Base-by-base conservation (phyloP, 2,888 invertebrate species). In the Didymodactylos carnosus region DNA sequence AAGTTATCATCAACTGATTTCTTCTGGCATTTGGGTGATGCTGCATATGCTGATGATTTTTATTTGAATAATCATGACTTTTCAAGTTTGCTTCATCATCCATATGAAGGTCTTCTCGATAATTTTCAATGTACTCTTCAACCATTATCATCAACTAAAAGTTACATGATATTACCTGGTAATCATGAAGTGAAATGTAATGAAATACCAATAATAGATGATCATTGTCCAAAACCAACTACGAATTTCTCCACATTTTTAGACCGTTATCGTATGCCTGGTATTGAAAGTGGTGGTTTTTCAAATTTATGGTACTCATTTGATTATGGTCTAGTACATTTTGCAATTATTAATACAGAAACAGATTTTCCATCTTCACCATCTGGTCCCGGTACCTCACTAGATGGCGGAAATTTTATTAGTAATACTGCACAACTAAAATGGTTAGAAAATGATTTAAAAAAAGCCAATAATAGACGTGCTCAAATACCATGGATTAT, bases 271-370 rank as follows among this genome's bases (percentile, higher is more conserved):
- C 62, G 53, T 29, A 77, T 77, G 77, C 77, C 77, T 0, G 70
- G 49, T 14, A 49, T n/a, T 0, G 73, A 73, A 29, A 77, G 77
- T 40, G 69, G 69, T 14, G 76, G 76, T 35, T 35, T 39, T 19
- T 13, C 19, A 16, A 41, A 46, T 43, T 76, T 77, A 43, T 77
- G 77, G 77, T 77, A 75, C 69, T 76, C 76, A 46, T 77, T 77
- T 39, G 76, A 77, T 72, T 77, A 77, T 72, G 71, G 77, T 73
- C 76, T 76, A 8, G 75, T 77, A 39, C 77, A 77, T 53, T 76
- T 76, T 40, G 35, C 76, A 2, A 69, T 75, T n/a, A 75, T 76
- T 62, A 76, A 76, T 43, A 76, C 77, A 1, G 77, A 77, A 72
- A 35, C 41, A 2, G 40, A 71, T 35, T 41, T 71, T 46, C 23